Evolutionary conservation across 2,113 vertebrate species (phyloP).

Genomic region (Stercorarius parasiticus): DNA sequence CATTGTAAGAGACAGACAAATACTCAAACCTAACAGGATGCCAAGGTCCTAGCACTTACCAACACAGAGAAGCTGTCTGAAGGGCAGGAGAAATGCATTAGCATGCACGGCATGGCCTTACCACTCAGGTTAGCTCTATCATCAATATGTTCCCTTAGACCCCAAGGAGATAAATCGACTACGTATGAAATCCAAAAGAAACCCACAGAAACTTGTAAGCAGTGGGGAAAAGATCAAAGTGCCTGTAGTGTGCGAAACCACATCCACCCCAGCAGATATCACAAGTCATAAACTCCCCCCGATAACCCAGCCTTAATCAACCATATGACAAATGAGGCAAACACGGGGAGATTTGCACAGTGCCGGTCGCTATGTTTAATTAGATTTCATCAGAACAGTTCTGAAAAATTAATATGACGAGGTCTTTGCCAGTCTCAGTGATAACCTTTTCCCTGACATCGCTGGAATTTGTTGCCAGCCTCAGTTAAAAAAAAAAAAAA

Average conservation of each 20-base stretch:
- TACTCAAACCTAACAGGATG: neutral
- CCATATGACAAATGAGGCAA: conserved; percentile 25
- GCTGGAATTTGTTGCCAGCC: conserved; percentile 27
- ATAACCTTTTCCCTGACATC: conserved; percentile 32
- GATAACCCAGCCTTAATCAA: conserved; percentile 11
- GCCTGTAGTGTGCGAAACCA: neutral
- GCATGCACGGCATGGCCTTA: neutral
- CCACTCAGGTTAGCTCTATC: neutral
- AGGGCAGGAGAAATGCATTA: neutral
- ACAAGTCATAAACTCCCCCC: neutral
- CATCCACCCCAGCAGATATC: neutral
- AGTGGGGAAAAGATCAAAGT: neutral
- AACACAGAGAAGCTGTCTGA: neutral
- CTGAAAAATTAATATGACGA: conserved; percentile 53
- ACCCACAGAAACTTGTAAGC: neutral
- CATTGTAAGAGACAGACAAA: neutral
- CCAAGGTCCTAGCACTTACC: neutral
- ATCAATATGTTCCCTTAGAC: neutral
- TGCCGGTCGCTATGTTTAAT: conserved; percentile 35
- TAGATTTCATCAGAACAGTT: conserved; percentile 58
- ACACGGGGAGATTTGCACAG: neutral
- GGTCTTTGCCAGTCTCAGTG: neutral
- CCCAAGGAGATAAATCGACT: neutral
- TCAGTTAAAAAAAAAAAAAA: neutral
- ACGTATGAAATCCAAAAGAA: neutral